Percentiles rank a stretch among this genome's conserved stretches.
These are phyloP conservation scores for Fistularia commersonii DNA, from an alignment of 2,797 vertebrate genomes.

Conservation along the genomic window DNA sequence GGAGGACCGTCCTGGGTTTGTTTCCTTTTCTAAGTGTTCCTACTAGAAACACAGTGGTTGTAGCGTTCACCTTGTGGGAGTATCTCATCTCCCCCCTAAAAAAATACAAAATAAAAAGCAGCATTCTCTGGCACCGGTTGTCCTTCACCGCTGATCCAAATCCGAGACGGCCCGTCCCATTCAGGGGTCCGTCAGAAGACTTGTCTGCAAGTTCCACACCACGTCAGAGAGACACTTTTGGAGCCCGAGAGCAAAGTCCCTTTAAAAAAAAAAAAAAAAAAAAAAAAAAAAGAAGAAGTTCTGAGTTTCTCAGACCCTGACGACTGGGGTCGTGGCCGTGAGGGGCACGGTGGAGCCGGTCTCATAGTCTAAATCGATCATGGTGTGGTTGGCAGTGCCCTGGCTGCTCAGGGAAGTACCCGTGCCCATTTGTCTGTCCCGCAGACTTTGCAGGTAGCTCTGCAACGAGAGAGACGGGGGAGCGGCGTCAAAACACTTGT, in stretches of 20 bases:
- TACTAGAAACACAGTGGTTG: constrained; percentile 41
- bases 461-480: constrained; percentile 36
- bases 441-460: constrained; percentile 88
- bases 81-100: constrained; percentile 5
- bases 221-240: constrained; percentile 23
- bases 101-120: constrained; percentile 18
- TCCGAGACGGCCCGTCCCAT: too few species aligned
- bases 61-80: constrained; percentile 46
- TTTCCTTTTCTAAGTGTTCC: constrained; percentile 22
- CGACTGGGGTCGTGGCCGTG: constrained; percentile 69
- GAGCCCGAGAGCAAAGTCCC: constrained; percentile 22
- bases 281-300: too few species aligned
- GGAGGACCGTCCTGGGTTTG: constrained; percentile 29
- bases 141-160: too few species aligned
- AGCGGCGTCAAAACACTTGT: neutral
- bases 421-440: constrained; percentile 80
- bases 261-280: too few species aligned
- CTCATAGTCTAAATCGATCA: constrained; percentile 82
- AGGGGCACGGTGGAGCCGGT: constrained; percentile 80
- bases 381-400: constrained; percentile 70
- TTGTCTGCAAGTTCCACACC: too few species aligned
- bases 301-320: constrained; percentile 69
- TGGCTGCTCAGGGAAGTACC: constrained; percentile 78
- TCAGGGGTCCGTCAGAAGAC: too few species aligned
- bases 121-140: constrained; percentile 15